Evolutionary conservation across 2,888 invertebrate species (phyloP).

Genomic region (Caenorhabditis wallacei): DNA sequence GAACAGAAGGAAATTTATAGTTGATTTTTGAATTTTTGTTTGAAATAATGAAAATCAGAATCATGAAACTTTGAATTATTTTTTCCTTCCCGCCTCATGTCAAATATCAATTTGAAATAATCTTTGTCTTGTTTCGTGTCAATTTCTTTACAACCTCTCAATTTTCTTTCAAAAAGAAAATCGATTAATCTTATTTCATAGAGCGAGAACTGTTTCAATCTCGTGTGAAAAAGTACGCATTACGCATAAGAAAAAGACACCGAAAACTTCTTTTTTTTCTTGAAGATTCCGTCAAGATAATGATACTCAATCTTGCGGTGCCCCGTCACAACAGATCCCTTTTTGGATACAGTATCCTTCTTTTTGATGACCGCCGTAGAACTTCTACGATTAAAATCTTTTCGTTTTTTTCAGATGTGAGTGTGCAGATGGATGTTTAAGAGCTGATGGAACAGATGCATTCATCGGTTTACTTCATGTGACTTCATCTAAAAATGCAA

Average conservation of each 20-base stretch:
- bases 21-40: constrained; percentile 4
- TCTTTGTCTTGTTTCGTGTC: too few relatives aligned
- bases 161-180: constrained; percentile 1
- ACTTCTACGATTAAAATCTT: not conserved
- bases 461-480: constrained; percentile 78
- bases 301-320: constrained; percentile 57
- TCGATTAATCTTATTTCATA: constrained; percentile 13
- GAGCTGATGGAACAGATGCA: constrained; percentile 71
- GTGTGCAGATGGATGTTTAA: constrained; percentile 72
- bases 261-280: not conserved
- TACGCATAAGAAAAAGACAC: not conserved
- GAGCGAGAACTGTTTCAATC: constrained; percentile 15
- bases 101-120: too few relatives aligned
- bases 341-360: constrained; percentile 14
- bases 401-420: constrained; percentile 66
- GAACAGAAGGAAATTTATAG: constrained; percentile 4
- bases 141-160: too few relatives aligned
- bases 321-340: constrained; percentile 39
- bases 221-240: constrained; percentile 46
- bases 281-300: constrained; percentile 40
- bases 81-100: too few relatives aligned
- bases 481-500: constrained; percentile 72
- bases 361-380: constrained; percentile 21
- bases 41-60: not conserved
- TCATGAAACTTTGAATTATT: not conserved